phyloP scores from a whole-genome alignment of 2,797 vertebrate species.

The Gymnopithys bicolor region DNA sequence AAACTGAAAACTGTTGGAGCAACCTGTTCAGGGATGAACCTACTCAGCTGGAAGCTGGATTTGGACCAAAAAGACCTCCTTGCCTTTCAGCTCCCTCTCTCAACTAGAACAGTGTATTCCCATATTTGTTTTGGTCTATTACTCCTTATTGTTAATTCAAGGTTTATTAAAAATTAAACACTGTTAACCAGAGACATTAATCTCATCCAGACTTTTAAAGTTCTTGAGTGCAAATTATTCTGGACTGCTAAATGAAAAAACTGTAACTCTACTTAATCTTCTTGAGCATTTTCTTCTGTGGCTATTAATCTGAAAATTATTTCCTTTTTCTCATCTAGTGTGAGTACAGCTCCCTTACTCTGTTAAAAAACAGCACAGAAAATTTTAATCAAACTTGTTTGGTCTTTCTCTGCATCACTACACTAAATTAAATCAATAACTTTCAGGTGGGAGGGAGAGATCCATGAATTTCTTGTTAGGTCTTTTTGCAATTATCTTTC shows the following conservation, averaged over 20 bases:
- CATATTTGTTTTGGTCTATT: neutral
- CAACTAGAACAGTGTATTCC: neutral
- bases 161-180: slow-evolving; percentile 23
- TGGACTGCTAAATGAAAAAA: neutral
- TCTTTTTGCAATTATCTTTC: slow-evolving; percentile 31
- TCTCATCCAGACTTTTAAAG: neutral
- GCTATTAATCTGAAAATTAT: neutral
- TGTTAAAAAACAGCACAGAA: slow-evolving; percentile 13
- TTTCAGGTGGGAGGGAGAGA: slow-evolving; percentile 36
- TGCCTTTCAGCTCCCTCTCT: neutral
- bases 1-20: neutral
- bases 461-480: slow-evolving; percentile 26
- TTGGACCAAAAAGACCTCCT: neutral
- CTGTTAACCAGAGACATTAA: neutral
- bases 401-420: slow-evolving; percentile 31
- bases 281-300: neutral
- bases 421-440: slow-evolving; percentile 53
- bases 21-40: neutral
- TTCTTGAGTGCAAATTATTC: neutral
- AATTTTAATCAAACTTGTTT: slow-evolving; percentile 40
- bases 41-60: neutral
- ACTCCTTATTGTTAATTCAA: neutral
- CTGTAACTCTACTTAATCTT: neutral
- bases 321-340: neutral
- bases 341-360: neutral